Conservation (phyloP, 2,113 vertebrate species). For the Saguinus midas region DNA sequence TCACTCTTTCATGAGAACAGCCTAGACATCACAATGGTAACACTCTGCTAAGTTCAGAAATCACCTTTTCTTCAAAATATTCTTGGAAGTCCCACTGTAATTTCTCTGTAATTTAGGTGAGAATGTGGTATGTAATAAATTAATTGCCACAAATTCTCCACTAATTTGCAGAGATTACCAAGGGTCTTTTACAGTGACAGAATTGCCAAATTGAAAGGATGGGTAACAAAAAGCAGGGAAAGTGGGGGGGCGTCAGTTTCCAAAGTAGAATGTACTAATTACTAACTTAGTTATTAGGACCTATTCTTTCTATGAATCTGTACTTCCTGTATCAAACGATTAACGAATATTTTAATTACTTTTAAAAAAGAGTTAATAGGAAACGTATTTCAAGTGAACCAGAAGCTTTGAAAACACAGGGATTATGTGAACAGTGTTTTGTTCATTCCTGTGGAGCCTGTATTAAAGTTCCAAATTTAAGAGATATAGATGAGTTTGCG, state of each 20-base stretch:
- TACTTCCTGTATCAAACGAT: not conserved
- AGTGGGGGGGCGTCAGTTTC: not conserved
- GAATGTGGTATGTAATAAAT: not conserved
- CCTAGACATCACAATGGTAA: not conserved
- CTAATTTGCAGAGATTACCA: not conserved
- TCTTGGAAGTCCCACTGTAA: not conserved
- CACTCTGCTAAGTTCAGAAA: not conserved
- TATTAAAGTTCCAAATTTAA: slow-evolving; percentile 46
- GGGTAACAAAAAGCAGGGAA: not conserved
- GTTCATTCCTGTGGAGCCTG: not conserved
- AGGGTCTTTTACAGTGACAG: not conserved
- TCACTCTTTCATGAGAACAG: not conserved
- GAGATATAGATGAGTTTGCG: not conserved
- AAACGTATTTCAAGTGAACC: not conserved
- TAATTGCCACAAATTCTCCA: not conserved
- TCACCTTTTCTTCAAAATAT: not conserved
- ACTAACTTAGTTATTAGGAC: not conserved
- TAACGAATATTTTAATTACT: not conserved
- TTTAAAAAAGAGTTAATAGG: not conserved
- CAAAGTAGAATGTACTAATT: not conserved
- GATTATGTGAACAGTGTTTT: not conserved
- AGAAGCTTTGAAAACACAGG: slow-evolving; percentile 43
- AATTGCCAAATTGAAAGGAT: not conserved
- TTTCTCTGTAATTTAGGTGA: slow-evolving; percentile 20
- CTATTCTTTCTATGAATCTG: slow-evolving; percentile 18